Conservation (phyloP, 2,113 vertebrate species). For the Zootoca vivipara region DNA sequence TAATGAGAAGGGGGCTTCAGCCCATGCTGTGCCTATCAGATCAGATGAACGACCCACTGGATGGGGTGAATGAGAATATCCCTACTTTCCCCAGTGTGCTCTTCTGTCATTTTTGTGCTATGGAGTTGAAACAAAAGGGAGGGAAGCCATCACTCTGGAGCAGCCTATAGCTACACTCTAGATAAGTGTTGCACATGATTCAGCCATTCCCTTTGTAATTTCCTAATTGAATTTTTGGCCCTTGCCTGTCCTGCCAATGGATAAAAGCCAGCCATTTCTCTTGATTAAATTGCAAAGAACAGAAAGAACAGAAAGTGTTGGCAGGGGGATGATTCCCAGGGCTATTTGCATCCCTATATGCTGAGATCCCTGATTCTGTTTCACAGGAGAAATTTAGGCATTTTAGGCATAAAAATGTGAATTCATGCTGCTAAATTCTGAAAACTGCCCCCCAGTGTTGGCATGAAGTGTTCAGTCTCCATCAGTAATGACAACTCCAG, state of each 20-base stretch:
- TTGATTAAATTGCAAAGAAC: background rate
- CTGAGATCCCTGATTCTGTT: conserved; percentile 11
- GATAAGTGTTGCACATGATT: background rate
- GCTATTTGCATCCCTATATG: conserved; percentile 29
- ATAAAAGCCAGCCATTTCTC: conserved; percentile 2
- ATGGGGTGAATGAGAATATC: too few relatives aligned
- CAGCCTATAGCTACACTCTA: background rate
- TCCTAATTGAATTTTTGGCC: background rate
- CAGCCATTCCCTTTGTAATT: background rate
- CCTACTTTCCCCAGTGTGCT: background rate
- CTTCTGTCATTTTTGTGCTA: background rate
- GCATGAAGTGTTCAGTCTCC: conserved; percentile 21
- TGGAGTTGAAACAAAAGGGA: background rate
- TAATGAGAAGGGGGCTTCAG: background rate
- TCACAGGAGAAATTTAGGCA: background rate
- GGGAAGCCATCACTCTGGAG: background rate
- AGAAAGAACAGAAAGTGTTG: background rate
- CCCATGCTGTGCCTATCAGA: background rate
- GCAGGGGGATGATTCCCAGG: background rate
- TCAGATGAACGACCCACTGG: background rate
- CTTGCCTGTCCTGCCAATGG: conserved; percentile 10
- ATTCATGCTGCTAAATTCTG: conserved; percentile 34
- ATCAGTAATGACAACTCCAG: conserved; percentile 44
- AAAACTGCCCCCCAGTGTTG: conserved; percentile 37
- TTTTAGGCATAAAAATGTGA: conserved; percentile 9